A percentile compares a stretch with the other conserved stretches of the same genome.
phyloP scores from a whole-genome alignment of 2,797 vertebrate species.

The Australoheros facetus region DNA sequence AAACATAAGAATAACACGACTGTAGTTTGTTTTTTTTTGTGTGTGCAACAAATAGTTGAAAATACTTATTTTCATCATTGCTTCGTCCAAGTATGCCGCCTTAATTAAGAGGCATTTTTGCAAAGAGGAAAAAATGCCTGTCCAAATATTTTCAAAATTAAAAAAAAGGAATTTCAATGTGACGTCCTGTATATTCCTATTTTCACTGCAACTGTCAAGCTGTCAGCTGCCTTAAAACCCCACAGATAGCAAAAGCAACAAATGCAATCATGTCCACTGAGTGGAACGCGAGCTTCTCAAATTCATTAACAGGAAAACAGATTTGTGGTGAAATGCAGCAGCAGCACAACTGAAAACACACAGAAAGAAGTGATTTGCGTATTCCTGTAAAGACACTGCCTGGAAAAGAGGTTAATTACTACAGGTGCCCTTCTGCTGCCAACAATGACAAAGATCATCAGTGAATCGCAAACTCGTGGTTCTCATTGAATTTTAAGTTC shows the following conservation, averaged over 20 bases:
- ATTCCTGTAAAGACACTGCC: not conserved
- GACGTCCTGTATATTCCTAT: not conserved
- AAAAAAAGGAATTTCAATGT: fast-evolving
- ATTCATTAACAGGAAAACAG: not conserved
- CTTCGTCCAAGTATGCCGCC: not conserved
- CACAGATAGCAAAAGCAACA: not conserved
- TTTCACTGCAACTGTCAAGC: not conserved
- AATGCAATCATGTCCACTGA: no score
- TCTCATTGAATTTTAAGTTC: not conserved
- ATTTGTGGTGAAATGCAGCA: not conserved
- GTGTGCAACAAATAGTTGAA: not conserved
- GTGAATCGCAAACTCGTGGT: not conserved
- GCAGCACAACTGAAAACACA: not conserved
- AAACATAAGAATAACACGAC: not conserved
- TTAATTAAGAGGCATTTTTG: not conserved
- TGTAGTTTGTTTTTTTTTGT: not conserved
- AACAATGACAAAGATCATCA: not conserved
- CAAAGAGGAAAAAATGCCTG: not conserved
- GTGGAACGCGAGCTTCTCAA: not conserved
- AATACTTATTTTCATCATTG: not conserved
- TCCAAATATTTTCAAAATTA: not conserved
- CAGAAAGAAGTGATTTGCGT: not conserved
- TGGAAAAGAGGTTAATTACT: not conserved
- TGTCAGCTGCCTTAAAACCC: not conserved
- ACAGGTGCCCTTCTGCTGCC: not conserved